Percentiles rank a stretch among this genome's conserved stretches.
Conservation (phyloP, 1,140 invertebrate species). For the Vanessa atalanta region DNA sequence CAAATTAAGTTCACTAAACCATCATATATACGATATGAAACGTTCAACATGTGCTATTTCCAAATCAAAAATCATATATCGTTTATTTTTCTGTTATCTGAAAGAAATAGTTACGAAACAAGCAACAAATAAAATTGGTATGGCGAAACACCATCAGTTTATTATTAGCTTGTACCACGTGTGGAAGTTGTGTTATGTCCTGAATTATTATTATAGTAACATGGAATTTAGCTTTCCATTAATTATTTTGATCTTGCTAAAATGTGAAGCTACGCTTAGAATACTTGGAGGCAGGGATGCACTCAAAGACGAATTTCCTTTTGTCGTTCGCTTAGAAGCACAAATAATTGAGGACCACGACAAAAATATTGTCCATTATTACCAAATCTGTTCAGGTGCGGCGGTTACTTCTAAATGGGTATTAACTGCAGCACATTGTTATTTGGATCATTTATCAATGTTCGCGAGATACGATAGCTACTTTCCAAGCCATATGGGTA, state of each 20-base stretch:
- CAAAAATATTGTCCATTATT: not conserved
- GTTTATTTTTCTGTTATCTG: too few relatives aligned
- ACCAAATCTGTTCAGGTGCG: constrained; percentile 14
- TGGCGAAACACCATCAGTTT: too few relatives aligned
- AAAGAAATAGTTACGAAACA: too few relatives aligned
- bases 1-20: too few relatives aligned
- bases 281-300: constrained; percentile 24
- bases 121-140: too few relatives aligned
- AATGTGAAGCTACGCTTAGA: constrained; percentile 15
- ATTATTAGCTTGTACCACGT: too few relatives aligned
- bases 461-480: constrained; percentile 29
- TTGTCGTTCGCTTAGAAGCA: constrained; percentile 22
- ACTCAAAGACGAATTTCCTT: constrained; percentile 27
- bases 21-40: too few relatives aligned
- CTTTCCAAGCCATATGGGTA: constrained; percentile 16
- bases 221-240: not conserved
- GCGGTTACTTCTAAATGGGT: constrained; percentile 26
- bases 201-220: not conserved
- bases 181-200: not conserved
- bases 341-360: too few relatives aligned
- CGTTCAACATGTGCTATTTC: too few relatives aligned
- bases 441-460: not conserved
- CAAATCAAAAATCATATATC: too few relatives aligned
- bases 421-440: constrained; percentile 33
- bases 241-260: not conserved